phyloP scores from a whole-genome alignment of 2,113 vertebrate genomes.

The Pygoscelis adeliae region DNA sequence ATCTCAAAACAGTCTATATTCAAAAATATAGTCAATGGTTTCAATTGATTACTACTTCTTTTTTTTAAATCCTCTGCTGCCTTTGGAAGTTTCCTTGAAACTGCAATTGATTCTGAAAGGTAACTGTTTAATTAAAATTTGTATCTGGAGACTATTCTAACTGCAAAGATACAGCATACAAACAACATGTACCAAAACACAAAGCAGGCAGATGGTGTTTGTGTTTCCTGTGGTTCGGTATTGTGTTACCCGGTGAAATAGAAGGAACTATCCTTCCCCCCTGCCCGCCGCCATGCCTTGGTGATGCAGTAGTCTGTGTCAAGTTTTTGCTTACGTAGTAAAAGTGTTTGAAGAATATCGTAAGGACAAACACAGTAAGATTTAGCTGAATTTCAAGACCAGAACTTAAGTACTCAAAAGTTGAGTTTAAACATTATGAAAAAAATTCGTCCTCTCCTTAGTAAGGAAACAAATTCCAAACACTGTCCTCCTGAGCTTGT shows the following conservation, averaged over 20 bases:
- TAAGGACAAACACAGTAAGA: not conserved
- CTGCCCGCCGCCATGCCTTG: not conserved
- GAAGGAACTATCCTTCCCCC: not conserved
- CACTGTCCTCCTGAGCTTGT: not conserved
- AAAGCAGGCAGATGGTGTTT: slow-evolving; percentile 43
- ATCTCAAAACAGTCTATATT: not conserved
- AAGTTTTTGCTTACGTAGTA: not conserved
- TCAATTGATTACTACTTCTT: slow-evolving; percentile 63
- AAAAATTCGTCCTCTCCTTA: not conserved
- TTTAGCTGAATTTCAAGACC: not conserved
- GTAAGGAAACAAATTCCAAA: not conserved
- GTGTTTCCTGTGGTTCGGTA: slow-evolving; percentile 29
- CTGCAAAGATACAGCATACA: slow-evolving; percentile 49
- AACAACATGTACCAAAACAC: not conserved
- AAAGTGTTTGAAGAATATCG: not conserved
- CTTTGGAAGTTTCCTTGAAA: slow-evolving; percentile 75
- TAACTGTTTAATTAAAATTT: slow-evolving; percentile 63
- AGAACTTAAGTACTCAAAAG: not conserved
- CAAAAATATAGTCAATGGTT: not conserved
- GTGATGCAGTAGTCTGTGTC: not conserved
- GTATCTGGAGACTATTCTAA: not conserved
- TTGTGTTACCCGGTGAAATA: not conserved
- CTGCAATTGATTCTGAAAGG: slow-evolving; percentile 68
- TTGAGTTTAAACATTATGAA: not conserved
- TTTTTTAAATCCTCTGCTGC: slow-evolving; percentile 76